A percentile compares a stretch with the other conserved stretches of the same genome.
Evolutionary conservation across 2,113 vertebrate genomes (phyloP).

Genomic region (Pluvianellus socialis): DNA sequence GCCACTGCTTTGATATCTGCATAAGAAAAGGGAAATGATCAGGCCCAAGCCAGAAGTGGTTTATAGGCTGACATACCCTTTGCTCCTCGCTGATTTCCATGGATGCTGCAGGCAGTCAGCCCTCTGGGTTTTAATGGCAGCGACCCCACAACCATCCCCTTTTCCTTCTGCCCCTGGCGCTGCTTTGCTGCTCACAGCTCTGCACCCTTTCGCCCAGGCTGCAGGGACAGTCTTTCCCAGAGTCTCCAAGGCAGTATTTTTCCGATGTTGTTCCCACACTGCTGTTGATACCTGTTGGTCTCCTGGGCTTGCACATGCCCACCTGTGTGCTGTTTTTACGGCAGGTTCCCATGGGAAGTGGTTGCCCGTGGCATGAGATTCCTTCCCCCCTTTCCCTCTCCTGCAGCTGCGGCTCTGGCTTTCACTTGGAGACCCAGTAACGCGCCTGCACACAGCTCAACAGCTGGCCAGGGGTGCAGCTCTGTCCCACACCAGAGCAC

Average conservation of each 20-base stretch:
- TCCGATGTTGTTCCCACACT: background rate
- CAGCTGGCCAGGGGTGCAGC: fast-evolving
- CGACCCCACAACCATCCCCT: fast-evolving
- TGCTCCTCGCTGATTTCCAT: background rate
- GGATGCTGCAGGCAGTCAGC: background rate
- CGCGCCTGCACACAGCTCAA: fast-evolving
- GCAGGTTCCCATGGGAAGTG: fast-evolving
- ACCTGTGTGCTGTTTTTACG: fast-evolving
- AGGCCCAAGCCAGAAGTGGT: background rate
- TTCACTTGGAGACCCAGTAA: background rate
- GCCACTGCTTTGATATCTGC: background rate
- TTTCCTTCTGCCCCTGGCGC: background rate
- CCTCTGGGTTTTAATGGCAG: background rate
- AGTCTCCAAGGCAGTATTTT: background rate
- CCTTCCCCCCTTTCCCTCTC: background rate
- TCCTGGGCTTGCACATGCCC: background rate
- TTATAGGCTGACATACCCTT: background rate
- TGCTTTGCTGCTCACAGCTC: background rate
- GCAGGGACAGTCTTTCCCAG: fast-evolving
- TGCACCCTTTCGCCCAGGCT: background rate
- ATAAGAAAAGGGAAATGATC: background rate
- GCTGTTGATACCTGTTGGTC: background rate
- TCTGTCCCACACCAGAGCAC: background rate
- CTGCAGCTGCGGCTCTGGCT: background rate
- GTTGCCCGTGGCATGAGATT: fast-evolving